Evolutionary conservation across 2,888 invertebrate genomes (phyloP).

Genomic region (Drosophila demipolita): DNA sequence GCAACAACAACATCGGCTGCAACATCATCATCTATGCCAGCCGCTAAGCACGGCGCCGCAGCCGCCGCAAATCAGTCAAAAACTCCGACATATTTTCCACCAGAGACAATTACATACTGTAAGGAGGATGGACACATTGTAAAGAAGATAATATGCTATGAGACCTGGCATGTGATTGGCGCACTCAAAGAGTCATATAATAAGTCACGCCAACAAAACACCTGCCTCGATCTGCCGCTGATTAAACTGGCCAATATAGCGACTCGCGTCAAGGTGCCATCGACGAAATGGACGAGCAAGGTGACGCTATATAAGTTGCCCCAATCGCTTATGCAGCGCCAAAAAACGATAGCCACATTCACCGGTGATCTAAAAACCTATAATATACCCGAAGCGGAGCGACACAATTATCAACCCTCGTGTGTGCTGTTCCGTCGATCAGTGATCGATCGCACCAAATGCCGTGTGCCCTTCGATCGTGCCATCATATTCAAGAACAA

Average conservation of each 20-base stretch:
- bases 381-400: conserved; percentile 83
- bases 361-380: conserved; percentile 83
- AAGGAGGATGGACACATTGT: conserved; percentile 83
- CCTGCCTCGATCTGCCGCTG: conserved; percentile 81
- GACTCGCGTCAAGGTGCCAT: conserved; percentile 79
- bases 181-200: conserved; percentile 64
- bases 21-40: neutral
- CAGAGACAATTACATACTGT: conserved; percentile 82
- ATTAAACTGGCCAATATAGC: conserved; percentile 82
- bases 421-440: conserved; percentile 84
- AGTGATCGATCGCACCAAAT: conserved; percentile 70
- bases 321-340: conserved; percentile 66
- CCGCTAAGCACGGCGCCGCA: neutral
- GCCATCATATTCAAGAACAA: conserved; percentile 85
- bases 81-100: conserved; percentile 61
- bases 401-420: conserved; percentile 83
- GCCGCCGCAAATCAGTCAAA: conserved; percentile 12
- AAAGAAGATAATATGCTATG: conserved; percentile 85
- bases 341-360: conserved; percentile 71
- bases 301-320: conserved; percentile 83
- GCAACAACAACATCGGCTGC: conserved; percentile 4
- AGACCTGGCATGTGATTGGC: conserved; percentile 85
- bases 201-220: conserved; percentile 68
- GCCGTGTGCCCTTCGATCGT: conserved; percentile 84
- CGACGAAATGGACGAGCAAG: conserved; percentile 82